Evolutionary conservation across 2,113 vertebrate genomes (phyloP).

Genomic region (Spea multiplicata): DNA sequence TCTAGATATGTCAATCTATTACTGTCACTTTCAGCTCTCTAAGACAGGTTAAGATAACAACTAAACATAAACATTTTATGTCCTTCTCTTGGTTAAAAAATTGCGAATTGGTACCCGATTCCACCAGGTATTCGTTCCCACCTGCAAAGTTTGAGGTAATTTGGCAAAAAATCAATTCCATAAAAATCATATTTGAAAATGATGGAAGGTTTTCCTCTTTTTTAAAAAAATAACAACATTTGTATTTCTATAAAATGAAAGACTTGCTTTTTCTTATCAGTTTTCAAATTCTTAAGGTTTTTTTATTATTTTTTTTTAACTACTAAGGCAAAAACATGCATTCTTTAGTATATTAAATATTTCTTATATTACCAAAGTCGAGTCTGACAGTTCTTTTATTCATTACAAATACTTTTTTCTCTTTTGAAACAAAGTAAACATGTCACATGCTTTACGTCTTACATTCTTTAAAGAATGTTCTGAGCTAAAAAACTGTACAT

Average conservation of each 20-base stretch:
- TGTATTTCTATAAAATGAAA: background rate
- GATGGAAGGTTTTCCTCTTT: background rate
- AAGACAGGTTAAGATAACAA: conserved; percentile 54
- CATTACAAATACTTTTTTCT: background rate
- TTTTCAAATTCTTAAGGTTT: conserved; percentile 7
- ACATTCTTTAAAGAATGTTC: conserved; percentile 11
- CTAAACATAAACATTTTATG: conserved; percentile 50
- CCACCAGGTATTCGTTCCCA: conserved; percentile 49
- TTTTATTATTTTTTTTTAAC: background rate
- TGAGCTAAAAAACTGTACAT: background rate
- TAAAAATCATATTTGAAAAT: conserved; percentile 60
- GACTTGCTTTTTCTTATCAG: conserved; percentile 9
- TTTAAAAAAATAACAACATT: too few species aligned
- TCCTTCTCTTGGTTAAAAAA: conserved; percentile 45
- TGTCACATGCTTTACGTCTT: conserved; percentile 12
- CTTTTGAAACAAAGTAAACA: conserved; percentile 8
- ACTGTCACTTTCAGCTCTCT: conserved; percentile 37
- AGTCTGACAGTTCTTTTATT: background rate
- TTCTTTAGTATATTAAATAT: conserved; percentile 8
- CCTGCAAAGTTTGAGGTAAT: conserved; percentile 56
- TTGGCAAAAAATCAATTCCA: conserved; percentile 56
- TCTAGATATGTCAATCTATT: background rate
- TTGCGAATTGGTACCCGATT: conserved; percentile 49
- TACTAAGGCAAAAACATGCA: background rate
- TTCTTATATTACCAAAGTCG: background rate